Evolutionary conservation across 1,140 invertebrate species (phyloP), one percentile per base, ranked within the genome.

Genomic region (Ganaspis sp.): DNA sequence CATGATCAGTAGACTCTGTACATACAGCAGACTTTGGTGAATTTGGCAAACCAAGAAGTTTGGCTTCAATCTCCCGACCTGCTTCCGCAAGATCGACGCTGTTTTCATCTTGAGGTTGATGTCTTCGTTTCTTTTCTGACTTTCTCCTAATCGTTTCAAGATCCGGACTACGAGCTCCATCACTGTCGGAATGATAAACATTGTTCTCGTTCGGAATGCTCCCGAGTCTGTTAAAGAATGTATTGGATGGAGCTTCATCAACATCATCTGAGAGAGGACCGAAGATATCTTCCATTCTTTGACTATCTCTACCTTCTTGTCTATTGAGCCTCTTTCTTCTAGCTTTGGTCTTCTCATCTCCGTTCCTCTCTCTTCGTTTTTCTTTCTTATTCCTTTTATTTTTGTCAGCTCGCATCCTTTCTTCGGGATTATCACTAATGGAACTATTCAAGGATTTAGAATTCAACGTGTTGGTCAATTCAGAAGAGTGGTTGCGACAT

Each of bases 281-380:
- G 89, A 97, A 97, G 74, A 97, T 97, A 82, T 96, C 95, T 88
- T 97, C 95, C 95, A 97, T 96, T 85, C 96, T 94, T 53, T 95
- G 90, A 21, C 87, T 90, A 34, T 91, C 90, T 12, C 90, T 85
- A 0, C 85, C 87, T 26, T 91, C 90, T 54, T 91, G 90, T 92
- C 80, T 91, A 69, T 92, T 91, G 0, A 91, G 82, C 76, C 87
- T 86, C 75, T 93, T 95, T 77, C 90, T 91, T 87, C 92, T 92
- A 9, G 92, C 92, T 74, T 94, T 91, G 0, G 84, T 93, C 72
- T 94, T 93, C 15, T 92, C 93, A 9, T 95, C 94, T n/a, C 92
- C 92, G 70, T 94, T 94, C 8, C 92, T 89, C 86, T 96, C 95
- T 23, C 94, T 92, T 53, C 94, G 93, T 83, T 95, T 95, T 38